Evolutionary conservation across 2,888 invertebrate species (phyloP).

Genomic region (Chalcosyrphus nemorum): DNA sequence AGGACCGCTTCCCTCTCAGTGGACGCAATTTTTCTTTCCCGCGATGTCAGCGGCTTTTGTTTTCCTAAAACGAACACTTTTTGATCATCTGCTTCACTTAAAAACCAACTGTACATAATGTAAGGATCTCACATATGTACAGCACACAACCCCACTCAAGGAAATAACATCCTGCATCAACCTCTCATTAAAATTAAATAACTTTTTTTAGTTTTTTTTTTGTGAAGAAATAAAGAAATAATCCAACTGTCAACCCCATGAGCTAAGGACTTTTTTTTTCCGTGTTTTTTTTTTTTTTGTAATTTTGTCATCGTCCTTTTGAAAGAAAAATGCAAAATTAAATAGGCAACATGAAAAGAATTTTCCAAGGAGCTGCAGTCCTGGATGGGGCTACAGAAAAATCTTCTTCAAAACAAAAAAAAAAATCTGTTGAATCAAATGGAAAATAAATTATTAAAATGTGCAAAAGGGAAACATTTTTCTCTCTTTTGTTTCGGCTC

Average conservation of each 20-base stretch:
- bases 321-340: background rate
- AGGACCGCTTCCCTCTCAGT: conserved; percentile 20
- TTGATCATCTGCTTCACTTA: conserved; percentile 31
- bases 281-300: no score
- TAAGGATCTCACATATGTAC: background rate
- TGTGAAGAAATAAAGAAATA: conserved; percentile 27
- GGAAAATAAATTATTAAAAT: conserved; percentile 71
- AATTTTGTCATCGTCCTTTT: conserved; percentile 48
- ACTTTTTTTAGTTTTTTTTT: no score
- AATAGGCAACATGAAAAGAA: conserved; percentile 60
- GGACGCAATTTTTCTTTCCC: conserved; percentile 32
- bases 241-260: conserved; percentile 52
- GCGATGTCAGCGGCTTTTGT: conserved; percentile 47
- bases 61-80: conserved; percentile 19
- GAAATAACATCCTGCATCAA: conserved; percentile 27
- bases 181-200: conserved; percentile 67
- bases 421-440: conserved; percentile 46
- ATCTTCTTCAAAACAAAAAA: conserved; percentile 21
- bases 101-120: background rate
- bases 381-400: conserved; percentile 10
- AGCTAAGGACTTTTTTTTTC: conserved; percentile 38
- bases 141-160: background rate
- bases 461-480: conserved; percentile 54
- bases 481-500: conserved; percentile 27
- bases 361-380: conserved; percentile 49